These are phyloP conservation scores for Ferrisia virgata DNA, from an alignment of 2,888 invertebrate genomes.

Conservation along the genomic window DNA sequence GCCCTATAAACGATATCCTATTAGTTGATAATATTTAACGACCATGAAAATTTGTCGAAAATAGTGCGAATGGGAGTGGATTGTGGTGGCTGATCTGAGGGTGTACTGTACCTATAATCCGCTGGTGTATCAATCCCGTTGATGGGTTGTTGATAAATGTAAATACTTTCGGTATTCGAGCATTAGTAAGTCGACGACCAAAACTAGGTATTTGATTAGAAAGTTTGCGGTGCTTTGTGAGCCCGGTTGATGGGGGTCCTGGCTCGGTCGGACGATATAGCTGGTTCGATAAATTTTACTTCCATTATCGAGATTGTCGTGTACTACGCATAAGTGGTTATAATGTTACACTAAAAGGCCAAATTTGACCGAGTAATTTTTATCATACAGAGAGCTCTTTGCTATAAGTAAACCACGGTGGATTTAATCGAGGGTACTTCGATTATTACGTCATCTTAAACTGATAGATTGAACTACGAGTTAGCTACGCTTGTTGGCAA, in stretches of 20 bases:
- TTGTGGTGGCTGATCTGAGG: neutral
- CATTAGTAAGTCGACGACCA: neutral
- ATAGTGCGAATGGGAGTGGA: neutral
- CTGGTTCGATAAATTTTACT: neutral
- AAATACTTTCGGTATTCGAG: neutral
- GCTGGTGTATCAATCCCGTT: neutral
- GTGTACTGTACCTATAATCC: neutral
- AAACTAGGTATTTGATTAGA: constrained; percentile 15
- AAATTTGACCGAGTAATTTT: neutral
- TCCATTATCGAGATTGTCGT: neutral
- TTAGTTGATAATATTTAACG: neutral
- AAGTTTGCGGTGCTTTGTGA: neutral
- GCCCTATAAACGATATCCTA: neutral
- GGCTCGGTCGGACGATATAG: neutral
- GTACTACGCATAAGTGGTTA: neutral
- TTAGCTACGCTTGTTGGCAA: neutral
- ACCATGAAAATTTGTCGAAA: neutral
- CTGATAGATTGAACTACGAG: neutral
- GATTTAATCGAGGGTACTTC: neutral
- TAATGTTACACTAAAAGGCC: neutral
- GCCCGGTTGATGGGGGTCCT: too few relatives aligned
- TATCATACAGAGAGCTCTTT: neutral
- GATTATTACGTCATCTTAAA: neutral
- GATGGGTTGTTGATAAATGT: constrained; percentile 5
- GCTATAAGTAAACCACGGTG: neutral